These are phyloP conservation scores for Caenorhabditis latens DNA, from an alignment of 1,140 invertebrate species.

Conservation along the genomic window DNA sequence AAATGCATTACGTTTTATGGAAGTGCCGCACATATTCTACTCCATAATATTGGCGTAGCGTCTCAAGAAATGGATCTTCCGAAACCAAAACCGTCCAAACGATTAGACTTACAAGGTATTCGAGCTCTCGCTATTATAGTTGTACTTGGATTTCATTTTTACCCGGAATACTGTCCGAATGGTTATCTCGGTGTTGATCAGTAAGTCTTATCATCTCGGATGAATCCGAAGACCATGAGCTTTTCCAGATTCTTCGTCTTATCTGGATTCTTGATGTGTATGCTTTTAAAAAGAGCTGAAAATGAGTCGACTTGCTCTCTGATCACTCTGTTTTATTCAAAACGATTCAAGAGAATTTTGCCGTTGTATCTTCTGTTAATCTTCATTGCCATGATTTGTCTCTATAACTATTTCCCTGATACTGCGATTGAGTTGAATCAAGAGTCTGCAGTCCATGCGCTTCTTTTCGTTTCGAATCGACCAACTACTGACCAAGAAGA, in stretches of 20 bases:
- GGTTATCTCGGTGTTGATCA: constrained; percentile 46
- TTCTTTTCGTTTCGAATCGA: constrained; percentile 19
- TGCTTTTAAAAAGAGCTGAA: constrained; percentile 9
- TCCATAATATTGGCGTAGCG: too few species aligned
- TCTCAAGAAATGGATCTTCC: background rate
- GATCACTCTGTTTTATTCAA: background rate
- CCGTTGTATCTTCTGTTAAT: constrained; percentile 16
- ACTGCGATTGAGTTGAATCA: constrained; percentile 15
- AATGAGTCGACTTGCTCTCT: background rate
- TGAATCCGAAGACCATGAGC: background rate
- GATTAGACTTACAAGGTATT: constrained; percentile 30
- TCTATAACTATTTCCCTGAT: constrained; percentile 25
- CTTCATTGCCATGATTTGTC: constrained; percentile 25
- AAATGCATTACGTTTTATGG: too few species aligned
- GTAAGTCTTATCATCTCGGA: background rate
- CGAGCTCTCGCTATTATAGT: constrained; percentile 4
- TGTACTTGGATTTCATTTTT: constrained; percentile 35
- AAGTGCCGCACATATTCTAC: too few species aligned
- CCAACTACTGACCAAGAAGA: constrained; percentile 2
- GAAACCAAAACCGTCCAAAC: background rate
- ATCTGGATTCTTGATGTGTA: constrained; percentile 37
- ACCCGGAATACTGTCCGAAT: constrained; percentile 19
- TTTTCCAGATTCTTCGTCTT: constrained; percentile 42
- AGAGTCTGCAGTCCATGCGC: constrained; percentile 18
- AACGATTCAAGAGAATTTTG: constrained; percentile 33